Base-by-base conservation (phyloP, 2,888 invertebrate species). In the Drosophila putrida region DNA sequence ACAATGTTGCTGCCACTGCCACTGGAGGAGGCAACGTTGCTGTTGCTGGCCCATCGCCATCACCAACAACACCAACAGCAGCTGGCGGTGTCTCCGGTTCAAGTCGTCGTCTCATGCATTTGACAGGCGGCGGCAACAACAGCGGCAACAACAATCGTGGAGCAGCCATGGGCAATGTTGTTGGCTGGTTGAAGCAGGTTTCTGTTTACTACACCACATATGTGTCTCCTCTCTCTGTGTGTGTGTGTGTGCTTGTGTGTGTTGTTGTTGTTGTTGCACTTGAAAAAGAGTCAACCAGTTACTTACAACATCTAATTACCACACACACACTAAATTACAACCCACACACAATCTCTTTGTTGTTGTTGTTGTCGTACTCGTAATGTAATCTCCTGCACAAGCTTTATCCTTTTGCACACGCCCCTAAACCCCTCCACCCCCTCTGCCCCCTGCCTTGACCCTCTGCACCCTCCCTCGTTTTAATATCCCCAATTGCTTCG, bases 171-270 rank as follows among this genome's bases (percentile, higher is more conserved):
- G 94, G 95, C 78, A 96, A 95, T 82, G 96, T 96, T 90, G 96
- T 96, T 78, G 96, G 96, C 93, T 96, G 96, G 96, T 94, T 96
- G 55, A 96, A 96, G 94, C 96, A 96, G 96, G 96, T 93, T 90
- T 80, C 80, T 76, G 78, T 75, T 75, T 28, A 62, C 49, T 28
- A 62, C 49, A 43, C 28, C 43, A 15, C 41, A 33, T 66, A 47
- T 15, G 20, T 60, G 36, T 66, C n/a, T n/a, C n/a, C 43, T 58
- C 13, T 20, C 27, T 31, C 13, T 35, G 9, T 36, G 27, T 47
- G 13, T 59, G 35, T 51, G 3, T 75, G 15, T 31, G 8, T 54
- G 11, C 25, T 33, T 35, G 9, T 54, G 20, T 64, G 27, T 39
- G 9, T 51, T 20, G 20, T 20, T 20, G 20, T 27, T 60, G 13